Percentiles rank a stretch among this genome's conserved stretches.
phyloP scores from a whole-genome alignment of 2,797 vertebrate genomes.

The Hafferia zeledoni region DNA sequence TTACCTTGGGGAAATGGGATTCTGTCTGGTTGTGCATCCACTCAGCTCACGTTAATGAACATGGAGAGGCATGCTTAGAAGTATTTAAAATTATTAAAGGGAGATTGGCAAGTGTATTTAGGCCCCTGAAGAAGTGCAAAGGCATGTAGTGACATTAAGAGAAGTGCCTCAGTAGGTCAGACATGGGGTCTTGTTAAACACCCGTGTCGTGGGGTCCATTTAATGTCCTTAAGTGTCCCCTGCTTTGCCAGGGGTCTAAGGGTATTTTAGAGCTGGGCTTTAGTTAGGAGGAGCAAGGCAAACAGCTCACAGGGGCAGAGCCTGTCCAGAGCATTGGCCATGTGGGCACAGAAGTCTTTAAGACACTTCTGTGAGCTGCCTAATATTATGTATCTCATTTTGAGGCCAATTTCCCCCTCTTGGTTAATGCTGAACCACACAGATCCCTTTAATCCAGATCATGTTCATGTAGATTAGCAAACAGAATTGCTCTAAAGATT shows the following conservation, averaged over 20 bases:
- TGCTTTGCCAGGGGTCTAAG: not conserved
- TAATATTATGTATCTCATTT: not conserved
- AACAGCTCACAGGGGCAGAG: not conserved
- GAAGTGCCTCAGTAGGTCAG: not conserved
- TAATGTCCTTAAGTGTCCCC: not conserved
- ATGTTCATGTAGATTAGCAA: conserved; percentile 40
- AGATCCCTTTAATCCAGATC: conserved; percentile 57
- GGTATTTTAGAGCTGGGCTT: not conserved
- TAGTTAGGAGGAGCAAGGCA: not conserved
- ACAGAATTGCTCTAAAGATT: conserved; percentile 38
- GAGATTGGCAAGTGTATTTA: conserved; percentile 39
- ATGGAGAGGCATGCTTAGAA: conserved; percentile 37
- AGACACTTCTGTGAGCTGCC: not conserved
- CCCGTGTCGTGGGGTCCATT: rapidly evolving
- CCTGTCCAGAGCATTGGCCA: not conserved
- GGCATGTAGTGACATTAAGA: not conserved
- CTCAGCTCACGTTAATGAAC: conserved; percentile 43
- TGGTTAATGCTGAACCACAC: conserved; percentile 41
- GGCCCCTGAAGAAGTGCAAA: not conserved
- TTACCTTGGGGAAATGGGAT: conserved; percentile 57
- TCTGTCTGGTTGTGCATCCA: conserved; percentile 56
- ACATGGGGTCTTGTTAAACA: not conserved
- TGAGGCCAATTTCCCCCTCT: conserved; percentile 12
- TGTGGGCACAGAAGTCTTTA: not conserved
- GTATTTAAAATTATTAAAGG: conserved; percentile 43